Conservation (phyloP, 2,113 vertebrate genomes). For the Laterallus jamaicensis region DNA sequence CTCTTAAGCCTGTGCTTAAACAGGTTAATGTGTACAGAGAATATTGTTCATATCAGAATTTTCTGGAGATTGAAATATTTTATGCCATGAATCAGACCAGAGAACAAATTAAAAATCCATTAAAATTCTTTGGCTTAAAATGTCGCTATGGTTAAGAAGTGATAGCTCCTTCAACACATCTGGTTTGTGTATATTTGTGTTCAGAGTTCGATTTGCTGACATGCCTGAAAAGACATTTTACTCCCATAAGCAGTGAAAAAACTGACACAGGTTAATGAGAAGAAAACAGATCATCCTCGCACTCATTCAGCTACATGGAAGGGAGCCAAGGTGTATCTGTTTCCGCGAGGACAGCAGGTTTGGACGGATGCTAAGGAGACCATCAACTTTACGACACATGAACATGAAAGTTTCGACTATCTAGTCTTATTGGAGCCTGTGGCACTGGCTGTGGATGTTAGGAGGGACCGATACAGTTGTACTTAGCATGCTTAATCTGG, state of each 20-base stretch:
- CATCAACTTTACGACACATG: not conserved
- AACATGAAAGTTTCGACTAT: not conserved
- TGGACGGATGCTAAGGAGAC: not conserved
- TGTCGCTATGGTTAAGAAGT: not conserved
- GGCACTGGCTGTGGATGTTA: not conserved
- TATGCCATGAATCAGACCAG: not conserved
- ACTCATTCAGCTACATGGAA: not conserved
- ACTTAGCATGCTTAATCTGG: slow-evolving; percentile 8
- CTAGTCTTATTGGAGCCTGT: not conserved
- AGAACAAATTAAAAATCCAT: not conserved
- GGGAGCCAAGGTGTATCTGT: not conserved
- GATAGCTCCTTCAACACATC: not conserved
- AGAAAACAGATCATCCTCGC: not conserved
- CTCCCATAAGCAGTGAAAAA: not conserved
- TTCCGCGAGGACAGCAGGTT: not conserved
- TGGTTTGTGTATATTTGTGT: not conserved
- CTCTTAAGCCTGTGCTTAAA: not conserved
- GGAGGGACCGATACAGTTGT: not conserved
- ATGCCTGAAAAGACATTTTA: not conserved
- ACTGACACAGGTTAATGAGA: not conserved
- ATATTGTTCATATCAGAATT: not conserved
- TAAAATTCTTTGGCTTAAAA: not conserved
- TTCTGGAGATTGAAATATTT: not conserved
- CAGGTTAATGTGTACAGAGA: not conserved
- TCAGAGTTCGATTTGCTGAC: not conserved